phyloP scores from a whole-genome alignment of 2,113 vertebrate species.

The Neoarius graeffei region DNA sequence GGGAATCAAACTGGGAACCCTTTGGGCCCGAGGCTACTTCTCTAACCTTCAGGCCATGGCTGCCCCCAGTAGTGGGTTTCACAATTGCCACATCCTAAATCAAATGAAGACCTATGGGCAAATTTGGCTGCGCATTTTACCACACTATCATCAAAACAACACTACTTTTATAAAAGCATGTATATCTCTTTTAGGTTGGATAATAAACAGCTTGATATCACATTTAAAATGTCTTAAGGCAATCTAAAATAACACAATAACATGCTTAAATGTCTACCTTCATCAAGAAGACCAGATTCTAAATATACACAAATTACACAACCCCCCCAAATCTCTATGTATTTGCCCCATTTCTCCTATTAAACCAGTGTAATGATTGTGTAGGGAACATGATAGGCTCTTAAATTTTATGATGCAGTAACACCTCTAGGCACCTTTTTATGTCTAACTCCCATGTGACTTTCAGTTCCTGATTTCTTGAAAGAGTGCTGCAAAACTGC shows the following conservation, averaged over 20 bases:
- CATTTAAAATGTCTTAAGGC: neutral
- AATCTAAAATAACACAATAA: neutral
- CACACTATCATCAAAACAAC: neutral
- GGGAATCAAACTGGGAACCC: too few relatives aligned
- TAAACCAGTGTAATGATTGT: neutral
- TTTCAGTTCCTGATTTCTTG: constrained; percentile 5
- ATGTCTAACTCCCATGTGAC: neutral
- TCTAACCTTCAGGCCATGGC: too few relatives aligned
- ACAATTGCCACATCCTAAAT: neutral
- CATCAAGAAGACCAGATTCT: neutral
- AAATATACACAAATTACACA: neutral
- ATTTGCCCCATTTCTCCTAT: neutral
- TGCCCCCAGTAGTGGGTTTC: neutral
- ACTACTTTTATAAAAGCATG: neutral
- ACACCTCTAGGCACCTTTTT: constrained; percentile 2
- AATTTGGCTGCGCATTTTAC: neutral
- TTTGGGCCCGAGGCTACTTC: too few relatives aligned
- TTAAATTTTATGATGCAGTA: constrained; percentile 16
- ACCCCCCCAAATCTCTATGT: neutral
- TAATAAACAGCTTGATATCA: neutral
- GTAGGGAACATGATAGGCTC: neutral
- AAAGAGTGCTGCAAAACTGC: neutral
- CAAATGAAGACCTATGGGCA: neutral
- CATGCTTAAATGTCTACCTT: neutral
- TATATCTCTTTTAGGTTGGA: neutral